phyloP scores from a whole-genome alignment of 30 jellyfish, hydroid and myxozoan genomes.

The Turritopsis dohrnii region DNA sequence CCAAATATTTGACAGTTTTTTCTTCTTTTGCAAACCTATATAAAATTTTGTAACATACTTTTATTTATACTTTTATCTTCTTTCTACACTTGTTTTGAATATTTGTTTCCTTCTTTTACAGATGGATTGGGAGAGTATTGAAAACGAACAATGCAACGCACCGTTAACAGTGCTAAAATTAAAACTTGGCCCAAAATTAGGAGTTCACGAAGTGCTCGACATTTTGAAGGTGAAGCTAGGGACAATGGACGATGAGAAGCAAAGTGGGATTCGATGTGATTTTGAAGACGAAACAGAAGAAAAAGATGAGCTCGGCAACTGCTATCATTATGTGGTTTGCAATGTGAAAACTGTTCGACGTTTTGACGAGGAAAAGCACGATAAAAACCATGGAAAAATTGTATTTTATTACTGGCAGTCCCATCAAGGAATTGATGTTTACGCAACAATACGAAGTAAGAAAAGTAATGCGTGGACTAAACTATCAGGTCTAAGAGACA shows the following conservation, averaged over 20 bases:
- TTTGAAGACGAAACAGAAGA: background rate
- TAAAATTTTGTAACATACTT: too few relatives aligned
- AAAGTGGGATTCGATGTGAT: background rate
- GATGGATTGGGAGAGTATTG: background rate
- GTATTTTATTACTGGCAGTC: conserved; percentile 1
- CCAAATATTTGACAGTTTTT: too few relatives aligned
- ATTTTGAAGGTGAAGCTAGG: background rate
- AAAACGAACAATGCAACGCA: background rate
- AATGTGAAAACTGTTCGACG: background rate
- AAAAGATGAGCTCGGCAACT: background rate
- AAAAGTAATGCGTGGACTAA: conserved; percentile 1
- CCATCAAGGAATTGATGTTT: background rate
- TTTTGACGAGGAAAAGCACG: background rate
- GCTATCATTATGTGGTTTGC: background rate
- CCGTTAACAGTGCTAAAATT: background rate
- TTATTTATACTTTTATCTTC: too few relatives aligned
- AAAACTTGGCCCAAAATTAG: background rate
- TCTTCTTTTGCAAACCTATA: too few relatives aligned
- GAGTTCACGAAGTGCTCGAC: background rate
- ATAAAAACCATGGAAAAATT: conserved; percentile 8
- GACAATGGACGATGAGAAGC: background rate
- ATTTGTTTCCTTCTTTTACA: background rate
- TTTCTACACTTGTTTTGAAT: too few relatives aligned
- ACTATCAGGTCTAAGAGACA: conserved; percentile 13
- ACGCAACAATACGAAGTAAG: background rate